Conservation (phyloP, 2,113 vertebrate genomes). For the Phaethon lepturus region DNA sequence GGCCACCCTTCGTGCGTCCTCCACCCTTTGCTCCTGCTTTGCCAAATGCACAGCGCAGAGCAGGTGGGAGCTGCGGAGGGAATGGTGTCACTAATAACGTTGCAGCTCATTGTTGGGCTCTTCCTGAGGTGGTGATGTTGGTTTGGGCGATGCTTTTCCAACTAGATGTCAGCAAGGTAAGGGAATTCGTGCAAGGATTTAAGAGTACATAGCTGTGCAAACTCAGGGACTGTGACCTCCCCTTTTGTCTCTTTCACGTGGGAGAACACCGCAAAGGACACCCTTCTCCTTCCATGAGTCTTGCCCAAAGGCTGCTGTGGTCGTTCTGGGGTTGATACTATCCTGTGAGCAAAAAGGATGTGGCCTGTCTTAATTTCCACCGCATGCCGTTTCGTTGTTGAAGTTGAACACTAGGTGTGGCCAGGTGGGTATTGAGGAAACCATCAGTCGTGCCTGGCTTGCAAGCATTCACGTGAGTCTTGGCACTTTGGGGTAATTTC, state of each 20-base stretch:
- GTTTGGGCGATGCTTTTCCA: not conserved
- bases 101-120: not conserved
- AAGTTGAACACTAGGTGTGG: not conserved
- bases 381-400: not conserved
- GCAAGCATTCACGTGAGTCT: rapidly evolving
- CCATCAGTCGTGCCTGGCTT: rapidly evolving
- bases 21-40: not conserved
- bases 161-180: not conserved
- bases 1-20: not conserved
- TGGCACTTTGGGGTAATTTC: not conserved
- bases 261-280: not conserved
- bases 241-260: rapidly evolving
- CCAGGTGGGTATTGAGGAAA: not conserved
- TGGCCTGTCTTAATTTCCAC: not conserved
- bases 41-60: rapidly evolving
- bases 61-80: not conserved
- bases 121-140: not conserved
- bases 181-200: not conserved
- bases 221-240: not conserved
- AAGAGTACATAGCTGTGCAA: not conserved
- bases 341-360: not conserved
- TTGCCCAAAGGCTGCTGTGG: not conserved
- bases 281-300: not conserved
- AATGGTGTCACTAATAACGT: not conserved
- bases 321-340: not conserved